Conservation (phyloP, 2,113 vertebrate genomes). For the Urocynchramus pylzowi region DNA sequence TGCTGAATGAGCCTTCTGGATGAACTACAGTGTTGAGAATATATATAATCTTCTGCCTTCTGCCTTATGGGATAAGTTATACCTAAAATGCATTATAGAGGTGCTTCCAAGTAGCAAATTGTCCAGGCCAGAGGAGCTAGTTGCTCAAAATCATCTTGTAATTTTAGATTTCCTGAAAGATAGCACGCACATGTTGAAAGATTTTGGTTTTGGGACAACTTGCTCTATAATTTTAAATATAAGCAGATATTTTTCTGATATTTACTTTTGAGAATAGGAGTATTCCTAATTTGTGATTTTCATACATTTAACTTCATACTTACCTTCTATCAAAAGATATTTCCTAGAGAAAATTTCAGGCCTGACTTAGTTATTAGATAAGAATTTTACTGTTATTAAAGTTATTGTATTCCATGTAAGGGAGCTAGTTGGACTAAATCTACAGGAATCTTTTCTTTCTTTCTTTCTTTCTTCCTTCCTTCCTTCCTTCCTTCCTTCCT, state of each 20-base stretch:
- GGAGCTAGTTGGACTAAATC: neutral
- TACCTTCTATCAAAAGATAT: neutral
- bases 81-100: neutral
- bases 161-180: neutral
- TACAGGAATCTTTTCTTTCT: neutral
- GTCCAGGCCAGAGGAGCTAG: neutral
- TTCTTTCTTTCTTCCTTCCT: fast-evolving
- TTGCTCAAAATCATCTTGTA: neutral
- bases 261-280: neutral
- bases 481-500: fast-evolving
- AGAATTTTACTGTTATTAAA: neutral
- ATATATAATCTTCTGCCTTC: neutral
- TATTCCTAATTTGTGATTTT: neutral
- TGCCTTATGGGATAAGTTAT: neutral
- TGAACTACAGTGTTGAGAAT: neutral
- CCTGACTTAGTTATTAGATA: neutral
- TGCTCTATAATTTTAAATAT: neutral
- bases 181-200: fast-evolving
- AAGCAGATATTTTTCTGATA: neutral
- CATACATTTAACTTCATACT: neutral
- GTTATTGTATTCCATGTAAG: neutral
- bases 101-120: neutral
- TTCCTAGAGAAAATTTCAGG: neutral
- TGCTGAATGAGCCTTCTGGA: neutral
- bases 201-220: neutral